A percentile compares a stretch with the other conserved stretches of the same genome.
Evolutionary conservation across 2,113 vertebrate genomes (phyloP).

Genomic region (Osmerus eperlanus): DNA sequence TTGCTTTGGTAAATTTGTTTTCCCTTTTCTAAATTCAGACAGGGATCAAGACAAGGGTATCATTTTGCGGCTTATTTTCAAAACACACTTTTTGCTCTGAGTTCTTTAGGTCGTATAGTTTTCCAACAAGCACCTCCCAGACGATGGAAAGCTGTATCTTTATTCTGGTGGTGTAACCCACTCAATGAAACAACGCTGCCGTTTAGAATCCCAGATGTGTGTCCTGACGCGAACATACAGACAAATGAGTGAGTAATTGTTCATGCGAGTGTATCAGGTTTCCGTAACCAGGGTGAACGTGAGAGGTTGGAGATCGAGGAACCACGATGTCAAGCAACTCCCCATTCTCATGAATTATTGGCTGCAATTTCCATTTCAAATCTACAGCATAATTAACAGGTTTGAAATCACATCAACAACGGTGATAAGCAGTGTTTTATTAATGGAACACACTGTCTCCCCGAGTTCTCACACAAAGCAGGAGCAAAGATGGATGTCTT

Average conservation of each 20-base stretch:
- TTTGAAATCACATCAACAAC: slow-evolving; percentile 58
- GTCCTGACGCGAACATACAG: slow-evolving; percentile 12
- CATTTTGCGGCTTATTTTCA: too few species aligned
- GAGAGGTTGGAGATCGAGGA: slow-evolving; percentile 2
- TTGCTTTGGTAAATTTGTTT: too few species aligned
- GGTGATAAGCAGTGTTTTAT: slow-evolving; percentile 63
- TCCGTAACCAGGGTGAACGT: background rate
- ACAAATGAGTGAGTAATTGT: slow-evolving; percentile 3
- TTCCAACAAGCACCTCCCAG: too few species aligned
- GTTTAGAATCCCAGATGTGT: background rate
- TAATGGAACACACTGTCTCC: slow-evolving; percentile 60
- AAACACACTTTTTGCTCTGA: too few species aligned
- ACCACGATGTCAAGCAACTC: slow-evolving; percentile 36
- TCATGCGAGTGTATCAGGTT: slow-evolving; percentile 3
- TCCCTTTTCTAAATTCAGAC: too few species aligned
- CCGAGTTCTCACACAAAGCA: slow-evolving; percentile 49
- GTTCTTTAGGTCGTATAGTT: too few species aligned
- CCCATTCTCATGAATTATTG: slow-evolving; percentile 47
- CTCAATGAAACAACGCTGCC: too few species aligned
- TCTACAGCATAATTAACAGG: slow-evolving; percentile 62
- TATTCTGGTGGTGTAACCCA: too few species aligned
- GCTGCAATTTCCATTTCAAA: slow-evolving; percentile 54
- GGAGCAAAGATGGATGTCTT: slow-evolving; percentile 67
- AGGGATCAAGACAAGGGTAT: too few species aligned
- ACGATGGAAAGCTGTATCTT: too few species aligned